Base-by-base conservation (phyloP, 1,140 invertebrate species). In the Drosophila elegans region DNA sequence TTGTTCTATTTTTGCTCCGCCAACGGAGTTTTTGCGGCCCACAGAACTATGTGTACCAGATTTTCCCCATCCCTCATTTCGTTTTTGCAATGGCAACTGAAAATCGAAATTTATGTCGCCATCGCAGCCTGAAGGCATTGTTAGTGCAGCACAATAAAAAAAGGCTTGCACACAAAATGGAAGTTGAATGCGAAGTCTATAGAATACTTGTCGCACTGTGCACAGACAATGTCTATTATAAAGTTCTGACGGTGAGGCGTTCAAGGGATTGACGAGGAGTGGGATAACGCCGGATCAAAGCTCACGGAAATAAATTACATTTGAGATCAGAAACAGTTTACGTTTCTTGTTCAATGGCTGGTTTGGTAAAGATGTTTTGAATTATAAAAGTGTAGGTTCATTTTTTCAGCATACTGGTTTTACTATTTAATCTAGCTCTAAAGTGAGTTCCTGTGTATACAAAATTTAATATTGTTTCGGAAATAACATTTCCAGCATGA, bases 51-150 rank as follows among this genome's bases (percentile, higher is more conserved):
- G 29, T 53, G 45, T 41, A 21, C 60, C 34, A 36, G 13, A 34
- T 36, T 13, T 13, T n/a, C 16, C 21, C 21, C 45, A 4, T 55
- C 11, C n/a, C 21, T 42, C 7, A 13, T 25, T 21, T 4, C 38
- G n/a, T 79, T 82, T 84, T 79, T 79, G 80, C 81, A 83, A 61
- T 79, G 71, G 80, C 80, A 80, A 85, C 69, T 66, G 46, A 62
- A 78, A 86, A 88, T 86, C 73, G 76, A 88, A 88, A 88, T 88
- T 88, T 88, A 89, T 88, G 83, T 88, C 72, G 83, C 55, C 38
- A 51, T 71, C 54, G 74, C 79, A 63, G 76, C 42, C 54, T 69
- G 82, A 73, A 79, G 71, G 75, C 83, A 89, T 88, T 88, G 83
- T 89, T 72, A 74, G 83, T 63, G 25, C 61, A 51, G 46, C 64